Conservation (phyloP, 2,888 invertebrate species). For the Bibio marci region DNA sequence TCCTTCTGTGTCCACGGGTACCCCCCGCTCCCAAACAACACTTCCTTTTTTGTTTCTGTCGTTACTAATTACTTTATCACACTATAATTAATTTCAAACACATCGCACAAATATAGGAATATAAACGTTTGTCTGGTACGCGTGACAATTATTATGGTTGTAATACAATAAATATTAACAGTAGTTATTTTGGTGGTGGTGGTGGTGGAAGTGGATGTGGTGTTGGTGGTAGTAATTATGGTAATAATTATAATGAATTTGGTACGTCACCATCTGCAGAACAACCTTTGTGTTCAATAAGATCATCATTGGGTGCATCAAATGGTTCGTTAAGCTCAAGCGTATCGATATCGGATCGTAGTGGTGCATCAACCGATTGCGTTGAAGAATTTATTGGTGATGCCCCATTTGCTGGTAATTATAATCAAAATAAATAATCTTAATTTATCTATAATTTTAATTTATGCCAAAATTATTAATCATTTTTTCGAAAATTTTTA, state of each 20-base stretch:
- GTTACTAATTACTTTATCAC: no score
- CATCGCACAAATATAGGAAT: no score
- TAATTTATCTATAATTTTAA: background rate
- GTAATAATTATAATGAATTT: constrained; percentile 40
- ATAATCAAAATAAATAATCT: background rate
- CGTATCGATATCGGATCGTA: constrained; percentile 57
- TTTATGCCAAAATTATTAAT: background rate
- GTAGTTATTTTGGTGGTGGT: no score
- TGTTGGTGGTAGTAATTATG: no score
- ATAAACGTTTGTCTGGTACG: constrained; percentile 52
- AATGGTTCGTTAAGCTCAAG: constrained; percentile 59
- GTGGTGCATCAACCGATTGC: constrained; percentile 53
- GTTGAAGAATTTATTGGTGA: constrained; percentile 75
- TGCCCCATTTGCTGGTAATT: constrained; percentile 73
- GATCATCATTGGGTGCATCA: constrained; percentile 27
- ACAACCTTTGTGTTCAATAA: constrained; percentile 4
- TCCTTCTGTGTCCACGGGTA: no score
- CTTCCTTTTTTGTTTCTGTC: no score
- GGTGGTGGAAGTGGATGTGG: no score
- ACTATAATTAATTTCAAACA: no score
- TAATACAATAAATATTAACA: no score
- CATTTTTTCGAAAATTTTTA: constrained; percentile 19
- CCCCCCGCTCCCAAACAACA: no score
- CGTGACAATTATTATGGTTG: constrained; percentile 10
- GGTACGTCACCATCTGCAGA: constrained; percentile 16